These are phyloP conservation scores for Corythaeola cristata DNA, from an alignment of 2,113 vertebrate genomes.

Conservation along the genomic window DNA sequence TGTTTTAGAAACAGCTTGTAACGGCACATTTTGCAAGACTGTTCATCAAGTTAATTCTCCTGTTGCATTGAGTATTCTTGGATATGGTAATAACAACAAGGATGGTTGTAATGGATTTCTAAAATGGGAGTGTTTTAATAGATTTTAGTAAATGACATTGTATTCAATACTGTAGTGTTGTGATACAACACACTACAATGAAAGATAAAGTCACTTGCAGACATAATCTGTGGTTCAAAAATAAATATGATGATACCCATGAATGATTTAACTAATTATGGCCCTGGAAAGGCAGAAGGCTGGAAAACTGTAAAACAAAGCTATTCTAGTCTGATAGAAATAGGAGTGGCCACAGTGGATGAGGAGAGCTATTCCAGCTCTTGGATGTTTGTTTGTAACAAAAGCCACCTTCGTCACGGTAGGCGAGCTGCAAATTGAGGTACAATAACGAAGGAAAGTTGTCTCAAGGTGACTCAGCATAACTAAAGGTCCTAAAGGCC, in stretches of 20 bases:
- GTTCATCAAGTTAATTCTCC: conserved; percentile 62
- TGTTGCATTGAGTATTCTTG: background rate
- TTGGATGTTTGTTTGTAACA: background rate
- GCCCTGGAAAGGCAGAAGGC: background rate
- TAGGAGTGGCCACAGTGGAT: background rate
- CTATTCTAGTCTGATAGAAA: background rate
- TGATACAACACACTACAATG: background rate
- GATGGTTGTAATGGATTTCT: conserved; percentile 42
- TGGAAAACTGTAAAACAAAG: background rate
- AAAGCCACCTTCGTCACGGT: background rate
- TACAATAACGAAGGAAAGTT: background rate
- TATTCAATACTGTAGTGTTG: background rate
- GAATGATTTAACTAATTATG: background rate
- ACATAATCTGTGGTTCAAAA: background rate
- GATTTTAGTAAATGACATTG: conserved; percentile 31
- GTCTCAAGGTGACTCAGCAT: background rate
- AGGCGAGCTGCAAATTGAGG: background rate
- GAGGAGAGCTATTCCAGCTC: background rate
- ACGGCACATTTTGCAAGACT: conserved; percentile 41
- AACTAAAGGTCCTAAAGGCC: background rate
- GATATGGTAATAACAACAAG: conserved; percentile 12
- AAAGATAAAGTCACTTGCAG: background rate
- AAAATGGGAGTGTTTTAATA: conserved; percentile 46
- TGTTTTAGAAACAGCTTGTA: conserved; percentile 51
- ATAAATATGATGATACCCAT: background rate